A percentile compares a stretch with the other conserved stretches of the same genome.
phyloP scores from a whole-genome alignment of 2,113 vertebrate genomes.

The Salminus brasiliensis region DNA sequence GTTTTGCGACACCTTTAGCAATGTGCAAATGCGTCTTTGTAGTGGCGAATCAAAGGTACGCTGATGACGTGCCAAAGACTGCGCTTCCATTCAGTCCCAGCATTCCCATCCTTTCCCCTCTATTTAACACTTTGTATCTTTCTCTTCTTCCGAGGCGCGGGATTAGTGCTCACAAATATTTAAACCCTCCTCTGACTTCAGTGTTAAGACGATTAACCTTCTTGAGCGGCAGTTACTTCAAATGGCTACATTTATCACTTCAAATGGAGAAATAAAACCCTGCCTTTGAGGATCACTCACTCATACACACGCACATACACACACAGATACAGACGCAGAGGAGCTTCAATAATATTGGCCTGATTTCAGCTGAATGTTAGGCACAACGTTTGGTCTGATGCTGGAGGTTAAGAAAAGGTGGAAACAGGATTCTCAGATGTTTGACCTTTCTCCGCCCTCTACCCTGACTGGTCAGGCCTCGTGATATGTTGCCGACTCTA shows the following conservation, averaged over 20 bases:
- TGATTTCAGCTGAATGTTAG: neutral
- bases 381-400: neutral
- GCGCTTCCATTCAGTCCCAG: neutral
- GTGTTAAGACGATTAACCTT: slow-evolving; percentile 41
- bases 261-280: slow-evolving; percentile 29
- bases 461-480: neutral
- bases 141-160: neutral
- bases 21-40: neutral
- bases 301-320: too few relatives aligned
- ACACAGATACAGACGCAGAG: too few relatives aligned
- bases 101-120: neutral
- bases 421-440: neutral
- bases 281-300: slow-evolving; percentile 20
- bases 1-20: neutral
- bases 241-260: slow-evolving; percentile 32
- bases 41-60: neutral
- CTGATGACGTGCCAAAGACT: neutral
- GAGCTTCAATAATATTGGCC: neutral
- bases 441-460: neutral
- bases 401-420: slow-evolving; percentile 1
- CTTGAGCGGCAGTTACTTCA: slow-evolving; percentile 22
- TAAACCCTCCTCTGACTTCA: slow-evolving; percentile 8
- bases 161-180: slow-evolving; percentile 32
- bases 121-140: neutral
- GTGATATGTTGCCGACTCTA: neutral